Conservation (phyloP, 64 coral and sea anemone species). For the Trachythela sp. region DNA sequence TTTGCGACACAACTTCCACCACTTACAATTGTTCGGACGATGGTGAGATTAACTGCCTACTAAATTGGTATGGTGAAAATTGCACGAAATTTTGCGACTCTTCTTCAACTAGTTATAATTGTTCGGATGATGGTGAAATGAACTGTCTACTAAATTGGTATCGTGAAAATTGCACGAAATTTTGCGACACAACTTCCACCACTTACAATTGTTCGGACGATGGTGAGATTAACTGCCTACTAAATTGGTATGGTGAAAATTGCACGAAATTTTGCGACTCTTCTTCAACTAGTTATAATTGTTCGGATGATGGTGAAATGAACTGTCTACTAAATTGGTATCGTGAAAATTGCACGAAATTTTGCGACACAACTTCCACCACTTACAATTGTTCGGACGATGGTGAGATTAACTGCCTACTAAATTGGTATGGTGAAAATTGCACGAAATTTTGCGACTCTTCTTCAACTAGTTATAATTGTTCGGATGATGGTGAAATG, state of each 20-base stretch:
- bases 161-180: neutral
- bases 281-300: no score
- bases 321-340: neutral
- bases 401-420: neutral
- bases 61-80: neutral
- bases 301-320: neutral
- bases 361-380: neutral
- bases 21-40: neutral
- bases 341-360: neutral
- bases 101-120: no score
- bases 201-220: neutral
- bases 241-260: neutral
- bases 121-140: neutral
- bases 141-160: neutral
- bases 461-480: no score
- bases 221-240: neutral
- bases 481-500: neutral
- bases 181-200: neutral
- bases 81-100: neutral
- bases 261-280: neutral
- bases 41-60: neutral
- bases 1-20: neutral
- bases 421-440: conserved; percentile 15
- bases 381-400: neutral
- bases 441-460: no score